Evolutionary conservation across 53 echinoderm and acorn worm species (phyloP), one percentile per base, ranked within the genome.

Genomic region (Hippasteria phrygiana): DNA sequence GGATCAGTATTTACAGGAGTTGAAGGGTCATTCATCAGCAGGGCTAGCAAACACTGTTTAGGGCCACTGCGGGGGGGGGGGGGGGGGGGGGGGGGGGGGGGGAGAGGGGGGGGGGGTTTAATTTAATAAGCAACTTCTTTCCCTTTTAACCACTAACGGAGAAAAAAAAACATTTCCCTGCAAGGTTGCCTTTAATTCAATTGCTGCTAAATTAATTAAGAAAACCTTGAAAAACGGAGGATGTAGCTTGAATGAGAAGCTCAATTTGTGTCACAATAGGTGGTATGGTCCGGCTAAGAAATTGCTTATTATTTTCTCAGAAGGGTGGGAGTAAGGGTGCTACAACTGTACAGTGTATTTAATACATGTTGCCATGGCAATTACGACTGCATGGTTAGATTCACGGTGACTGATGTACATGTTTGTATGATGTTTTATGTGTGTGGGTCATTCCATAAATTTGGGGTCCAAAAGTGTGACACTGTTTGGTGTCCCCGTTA

Each of bases 1-100:
- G 37, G 35, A 73, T 73, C 73, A 73, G 43, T 73, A 73, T 73
- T 73, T 42, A 18, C 73, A 3, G 7, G 37, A 26, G 73, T 33
- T 73, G 14, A 73, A 18, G 43, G 73, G 43, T 73, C 43, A 32
- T 17, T 73, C 43, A 73, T 2, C 42, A 41, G n/a, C n/a, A n/a
- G n/a, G n/a, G n/a, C n/a, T n/a, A n/a, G n/a, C n/a, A n/a, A n/a
- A n/a, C n/a, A n/a, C n/a, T n/a, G n/a, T n/a, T n/a, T n/a, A n/a
- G n/a, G n/a, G n/a, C n/a, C n/a, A n/a, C n/a, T n/a, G 1, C 10
- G 12, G 43, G 73, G 17, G 16, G 26, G 10, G 43, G 6, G 43
- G 24, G 42, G 1, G 71, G 37, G 11, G 73, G 9, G 43, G 41
- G 43, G n/a, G n/a, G 1, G 12, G 12, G 43, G 73, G 17, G 16